Evolutionary conservation across 2,888 invertebrate genomes (phyloP), one percentile per base, ranked within the genome.

Genomic region (Phengaris arion): DNA sequence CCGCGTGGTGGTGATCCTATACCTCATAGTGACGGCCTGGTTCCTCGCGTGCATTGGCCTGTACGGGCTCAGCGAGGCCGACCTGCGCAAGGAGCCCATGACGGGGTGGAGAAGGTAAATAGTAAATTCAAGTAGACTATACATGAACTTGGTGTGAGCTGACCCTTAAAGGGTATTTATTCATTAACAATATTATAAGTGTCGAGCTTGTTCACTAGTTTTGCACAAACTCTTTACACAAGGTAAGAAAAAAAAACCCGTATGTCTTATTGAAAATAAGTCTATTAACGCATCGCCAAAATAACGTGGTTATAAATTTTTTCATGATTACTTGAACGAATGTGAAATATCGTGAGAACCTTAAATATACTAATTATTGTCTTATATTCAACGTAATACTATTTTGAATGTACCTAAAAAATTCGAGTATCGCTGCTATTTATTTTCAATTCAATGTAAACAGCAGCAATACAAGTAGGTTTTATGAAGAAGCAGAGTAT

Each of bases 51-150:
- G 96, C 82, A 93, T 98, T 77, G 98, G 98, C 55, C 94, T 98
- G 13, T 95, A 95, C 84, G 98, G 98, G 7, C 88, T 98, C 57
- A 95, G 96, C 22, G 95, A 97, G 85, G 96, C 97, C 75, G 97
- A 98, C 81, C 91, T 98, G 15, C 94, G 96, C 80, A 91, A 94
- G 79, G 95, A 95, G 83, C 98, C 98, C 4, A 94, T 98, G 83
- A 95, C 95, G 12, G 98, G 98, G 82, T 98, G 98, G 98, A 95
- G 98, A 91, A 96, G 96, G 98, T 98, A 94, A 59, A 59, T 59
- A 59, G 5, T 13, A 5, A 6, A 55, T 55, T 3, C 6, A 48
- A 48, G 0, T 35, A 35, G 48, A 6, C 6, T 6, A 8, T 48
- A 1, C 48, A 35, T 35, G 1, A 35, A 4, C 35, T 35, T 2